These are phyloP conservation scores for Coleophora flavipennella DNA, from an alignment of 2,888 invertebrate species.

Conservation along the genomic window DNA sequence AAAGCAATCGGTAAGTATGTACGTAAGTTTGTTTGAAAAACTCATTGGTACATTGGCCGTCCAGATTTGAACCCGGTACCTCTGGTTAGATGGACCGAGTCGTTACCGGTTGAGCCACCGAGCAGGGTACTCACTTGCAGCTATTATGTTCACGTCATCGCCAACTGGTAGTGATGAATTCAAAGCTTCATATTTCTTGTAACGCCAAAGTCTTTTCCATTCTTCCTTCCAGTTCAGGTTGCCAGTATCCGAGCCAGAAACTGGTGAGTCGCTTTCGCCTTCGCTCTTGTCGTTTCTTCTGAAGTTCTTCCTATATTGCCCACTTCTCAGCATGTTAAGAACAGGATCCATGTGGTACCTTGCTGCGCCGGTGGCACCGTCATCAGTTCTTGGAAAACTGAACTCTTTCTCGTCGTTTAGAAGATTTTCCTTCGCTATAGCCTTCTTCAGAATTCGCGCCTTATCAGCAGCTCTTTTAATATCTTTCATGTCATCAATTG, in stretches of 20 bases:
- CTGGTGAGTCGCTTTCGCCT: neutral
- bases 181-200: slow-evolving; percentile 3
- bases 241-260: slow-evolving; percentile 15
- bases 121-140: slow-evolving; percentile 46
- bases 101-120: no score
- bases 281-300: neutral
- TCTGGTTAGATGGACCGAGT: no score
- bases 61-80: no score
- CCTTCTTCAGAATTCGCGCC: slow-evolving; percentile 7
- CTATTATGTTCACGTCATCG: slow-evolving; percentile 43
- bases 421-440: slow-evolving; percentile 4
- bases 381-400: neutral
- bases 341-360: slow-evolving; percentile 32
- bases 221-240: slow-evolving; percentile 28
- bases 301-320: no score
- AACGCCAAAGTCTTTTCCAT: slow-evolving; percentile 25
- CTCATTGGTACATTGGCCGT: no score
- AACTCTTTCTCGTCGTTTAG: neutral
- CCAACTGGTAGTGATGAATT: neutral
- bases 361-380: neutral
- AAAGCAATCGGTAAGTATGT: no score
- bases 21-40: no score
- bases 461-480: slow-evolving; percentile 10
- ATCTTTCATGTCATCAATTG: slow-evolving; percentile 1
- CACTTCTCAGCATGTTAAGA: slow-evolving; percentile 23